Base-by-base conservation (phyloP, 1,140 invertebrate genomes). In the Metaphire vulgaris region DNA sequence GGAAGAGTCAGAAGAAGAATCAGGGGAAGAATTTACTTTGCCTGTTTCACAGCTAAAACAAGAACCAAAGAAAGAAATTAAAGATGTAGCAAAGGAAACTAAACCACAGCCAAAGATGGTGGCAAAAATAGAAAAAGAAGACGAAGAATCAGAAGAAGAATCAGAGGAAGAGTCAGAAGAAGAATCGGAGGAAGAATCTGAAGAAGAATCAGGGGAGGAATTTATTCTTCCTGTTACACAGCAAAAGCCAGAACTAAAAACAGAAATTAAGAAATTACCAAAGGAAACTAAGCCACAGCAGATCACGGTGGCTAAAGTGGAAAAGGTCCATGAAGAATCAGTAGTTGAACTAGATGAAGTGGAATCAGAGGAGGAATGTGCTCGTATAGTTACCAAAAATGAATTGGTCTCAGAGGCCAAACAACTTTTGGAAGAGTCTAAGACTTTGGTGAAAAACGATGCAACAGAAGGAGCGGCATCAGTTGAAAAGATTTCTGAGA, bases 151-250 rank as follows among this genome's bases (percentile, higher is more conserved):
- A n/a, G n/a, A n/a, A n/a, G n/a, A n/a, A n/a, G n/a, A n/a, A n/a
- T n/a, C n/a, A n/a, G n/a, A n/a, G n/a, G n/a, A n/a, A n/a, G n/a
- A n/a, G n/a, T 15, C 41, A 56, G 41, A 56, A 56, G 21, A 12
- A 12, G 21, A 69, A n/a, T 69, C 30, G n/a, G 30, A 69, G n/a
- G 68, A 26, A n/a, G 68, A 69, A 69, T 69, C n/a, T 6, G 68
- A 26, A 26, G 68, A 69, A 31, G 68, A 26, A 28, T 28, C 68
- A 69, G 68, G 26, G 26, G 68, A 28, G n/a, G 68, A 69, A 69
- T 26, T 56, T 56, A 21, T 12, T 12, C 6, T 28, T 26, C 14
- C 26, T 28, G 68, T 31, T 29, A n/a, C n/a, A n/a, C n/a, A n/a
- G n/a, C n/a, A n/a, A n/a, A n/a, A n/a, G n/a, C n/a, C n/a, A 21